Base-by-base conservation (phyloP, 2,888 invertebrate genomes). In the Clunio marinus region DNA sequence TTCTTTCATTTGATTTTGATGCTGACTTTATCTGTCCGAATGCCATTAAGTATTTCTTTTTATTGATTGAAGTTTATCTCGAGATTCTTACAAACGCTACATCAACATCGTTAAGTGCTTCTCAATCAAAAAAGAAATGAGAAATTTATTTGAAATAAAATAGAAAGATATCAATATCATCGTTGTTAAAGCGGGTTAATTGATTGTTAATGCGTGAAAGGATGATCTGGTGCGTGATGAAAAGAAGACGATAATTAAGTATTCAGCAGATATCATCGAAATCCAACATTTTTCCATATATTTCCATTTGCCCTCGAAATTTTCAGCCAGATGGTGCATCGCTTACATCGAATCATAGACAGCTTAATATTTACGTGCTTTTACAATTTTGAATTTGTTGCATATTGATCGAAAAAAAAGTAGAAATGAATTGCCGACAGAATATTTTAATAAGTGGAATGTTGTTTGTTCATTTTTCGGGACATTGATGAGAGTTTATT, bases 131-230 rank as follows among this genome's bases (percentile, higher is more conserved):
- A 45, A 15, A 45, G 15, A 45, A 7, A 7, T 32, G n/a, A n/a
- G n/a, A n/a, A n/a, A n/a, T n/a, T n/a, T n/a, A n/a, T n/a, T n/a
- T n/a, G n/a, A n/a, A n/a, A n/a, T n/a, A n/a, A n/a, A 17, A 17
- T 51, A 17, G n/a, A 27, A 13, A 24, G n/a, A 27, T 22, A 27
- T 57, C 27, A 25, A 57, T 57, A 57, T 57, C 57, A 7, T n/a
- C 25, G 13, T 57, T 27, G n/a, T 57, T 3, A 57, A 57, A 27
- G n/a, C 25, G 57, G 25, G 32, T 59, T 59, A 59, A 59, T 59
- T 59, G 59, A 59, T 59, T 59, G 59, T 59, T 59, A 59, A 59
- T 59, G 59, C 59, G 59, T 15, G 59, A 59, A 28, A 15, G 20
- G 59, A 35, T 20, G 2, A 2, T n/a, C 41, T 15, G 41, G 20